Conservation (phyloP, 2,113 vertebrate genomes). For the Cebidichthys violaceus region DNA sequence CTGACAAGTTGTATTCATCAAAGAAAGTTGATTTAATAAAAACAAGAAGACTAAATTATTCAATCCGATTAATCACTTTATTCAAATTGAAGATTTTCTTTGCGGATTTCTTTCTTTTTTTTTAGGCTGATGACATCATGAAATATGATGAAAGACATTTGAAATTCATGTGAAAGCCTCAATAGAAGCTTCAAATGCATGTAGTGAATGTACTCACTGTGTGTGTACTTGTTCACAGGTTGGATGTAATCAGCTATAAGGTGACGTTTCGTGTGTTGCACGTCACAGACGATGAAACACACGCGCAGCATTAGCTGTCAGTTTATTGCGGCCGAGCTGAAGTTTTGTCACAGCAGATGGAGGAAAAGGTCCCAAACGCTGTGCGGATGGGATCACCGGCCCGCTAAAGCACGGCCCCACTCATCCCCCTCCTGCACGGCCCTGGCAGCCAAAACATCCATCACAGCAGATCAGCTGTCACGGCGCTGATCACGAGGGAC, state of each 20-base stretch:
- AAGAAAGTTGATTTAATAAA: neutral
- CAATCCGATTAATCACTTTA: too few species aligned
- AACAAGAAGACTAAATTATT: too few species aligned
- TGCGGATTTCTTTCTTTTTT: neutral
- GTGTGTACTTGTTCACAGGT: neutral
- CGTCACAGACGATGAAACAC: conserved; percentile 23
- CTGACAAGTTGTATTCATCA: neutral
- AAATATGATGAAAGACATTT: neutral
- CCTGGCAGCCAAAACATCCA: conserved; percentile 65
- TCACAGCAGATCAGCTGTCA: conserved; percentile 76
- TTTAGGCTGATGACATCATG: neutral
- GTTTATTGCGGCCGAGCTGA: neutral
- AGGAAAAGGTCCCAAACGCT: conserved; percentile 10
- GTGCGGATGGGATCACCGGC: conserved; percentile 23
- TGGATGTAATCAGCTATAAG: neutral
- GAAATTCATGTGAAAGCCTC: neutral
- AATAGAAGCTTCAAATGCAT: neutral
- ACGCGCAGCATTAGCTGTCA: conserved; percentile 6
- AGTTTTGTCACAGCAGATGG: conserved; percentile 22
- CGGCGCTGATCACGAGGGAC: conserved; percentile 59
- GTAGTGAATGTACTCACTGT: neutral
- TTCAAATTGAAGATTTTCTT: neutral
- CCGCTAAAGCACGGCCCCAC: conserved; percentile 32
- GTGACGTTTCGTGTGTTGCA: neutral
- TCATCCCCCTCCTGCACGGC: conserved; percentile 26